These are phyloP conservation scores for Trypoxylon attenuatum DNA, from an alignment of 2,888 invertebrate genomes.

Conservation along the genomic window DNA sequence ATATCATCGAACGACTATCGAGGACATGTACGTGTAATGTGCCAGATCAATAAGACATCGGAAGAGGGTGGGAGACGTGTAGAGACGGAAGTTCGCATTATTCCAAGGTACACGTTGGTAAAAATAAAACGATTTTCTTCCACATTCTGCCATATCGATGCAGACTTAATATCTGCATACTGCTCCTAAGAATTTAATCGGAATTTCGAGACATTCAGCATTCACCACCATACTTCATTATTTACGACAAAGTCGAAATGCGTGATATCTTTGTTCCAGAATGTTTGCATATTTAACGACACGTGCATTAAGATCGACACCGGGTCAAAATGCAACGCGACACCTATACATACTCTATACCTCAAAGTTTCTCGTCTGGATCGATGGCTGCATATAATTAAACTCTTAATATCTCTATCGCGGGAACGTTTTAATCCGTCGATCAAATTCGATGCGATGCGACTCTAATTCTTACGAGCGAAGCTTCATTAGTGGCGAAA, in stretches of 20 bases:
- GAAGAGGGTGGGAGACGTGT: neutral
- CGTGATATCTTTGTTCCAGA: neutral
- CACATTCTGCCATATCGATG: conserved; percentile 9
- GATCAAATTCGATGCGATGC: neutral
- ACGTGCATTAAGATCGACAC: too few relatives aligned
- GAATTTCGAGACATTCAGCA: neutral
- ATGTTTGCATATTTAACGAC: too few relatives aligned
- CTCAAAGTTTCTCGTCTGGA: too few relatives aligned
- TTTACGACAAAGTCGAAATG: too few relatives aligned
- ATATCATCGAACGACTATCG: conserved; percentile 27
- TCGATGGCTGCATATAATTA: too few relatives aligned
- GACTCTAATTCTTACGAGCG: neutral
- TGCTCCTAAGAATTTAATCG: neutral
- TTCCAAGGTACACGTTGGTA: conserved; percentile 29
- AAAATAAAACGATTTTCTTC: conserved; percentile 36
- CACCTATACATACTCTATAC: too few relatives aligned
- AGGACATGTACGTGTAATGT: conserved; percentile 16
- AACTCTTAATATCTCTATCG: too few relatives aligned
- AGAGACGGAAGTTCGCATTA: conserved; percentile 35
- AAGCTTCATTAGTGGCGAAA: neutral
- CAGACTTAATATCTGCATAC: conserved; percentile 3
- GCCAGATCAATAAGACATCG: conserved; percentile 42
- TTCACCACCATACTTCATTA: too few relatives aligned
- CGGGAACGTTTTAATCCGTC: neutral
- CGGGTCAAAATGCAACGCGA: too few relatives aligned